A percentile compares a stretch with the other conserved stretches of the same genome.
Conservation (phyloP, 1,140 invertebrate species). For the Lanistes nyassanus region DNA sequence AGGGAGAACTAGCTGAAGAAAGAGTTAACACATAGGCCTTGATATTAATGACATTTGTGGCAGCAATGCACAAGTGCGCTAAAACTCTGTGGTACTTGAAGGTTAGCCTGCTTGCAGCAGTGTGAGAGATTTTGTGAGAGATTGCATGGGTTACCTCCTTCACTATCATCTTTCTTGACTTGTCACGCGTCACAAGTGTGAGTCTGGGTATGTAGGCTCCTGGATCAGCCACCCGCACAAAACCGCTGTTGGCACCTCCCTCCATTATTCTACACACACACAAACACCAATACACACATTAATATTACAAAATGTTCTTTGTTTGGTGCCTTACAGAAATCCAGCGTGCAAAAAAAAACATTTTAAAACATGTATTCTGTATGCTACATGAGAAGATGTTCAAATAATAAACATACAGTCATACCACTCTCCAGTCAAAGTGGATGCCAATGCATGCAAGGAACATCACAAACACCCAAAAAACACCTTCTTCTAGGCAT, state of each 20-base stretch:
- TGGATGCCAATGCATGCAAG: too few relatives aligned
- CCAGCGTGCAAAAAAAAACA: background rate
- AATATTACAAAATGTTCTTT: conserved; percentile 2
- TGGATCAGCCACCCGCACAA: conserved; percentile 69
- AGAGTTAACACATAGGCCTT: background rate
- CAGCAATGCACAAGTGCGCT: background rate
- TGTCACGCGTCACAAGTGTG: conserved; percentile 69
- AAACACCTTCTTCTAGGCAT: too few relatives aligned
- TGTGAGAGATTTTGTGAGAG: background rate
- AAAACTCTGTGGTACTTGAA: background rate
- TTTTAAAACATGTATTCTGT: background rate
- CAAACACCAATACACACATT: background rate
- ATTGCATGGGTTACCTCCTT: conserved; percentile 47
- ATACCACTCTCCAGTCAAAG: too few relatives aligned
- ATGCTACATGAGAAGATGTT: too few relatives aligned
- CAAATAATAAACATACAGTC: too few relatives aligned
- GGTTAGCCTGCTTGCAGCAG: background rate
- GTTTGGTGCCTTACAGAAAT: too few relatives aligned
- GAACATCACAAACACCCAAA: too few relatives aligned
- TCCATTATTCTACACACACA: conserved; percentile 66
- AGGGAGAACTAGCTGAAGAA: background rate
- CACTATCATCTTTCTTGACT: conserved; percentile 41
- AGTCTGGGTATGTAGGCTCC: conserved; percentile 71
- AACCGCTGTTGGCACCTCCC: conserved; percentile 72
- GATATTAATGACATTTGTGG: too few relatives aligned